These are phyloP conservation scores for Agapornis canus DNA, from an alignment of 2,797 vertebrate species.

Conservation along the genomic window DNA sequence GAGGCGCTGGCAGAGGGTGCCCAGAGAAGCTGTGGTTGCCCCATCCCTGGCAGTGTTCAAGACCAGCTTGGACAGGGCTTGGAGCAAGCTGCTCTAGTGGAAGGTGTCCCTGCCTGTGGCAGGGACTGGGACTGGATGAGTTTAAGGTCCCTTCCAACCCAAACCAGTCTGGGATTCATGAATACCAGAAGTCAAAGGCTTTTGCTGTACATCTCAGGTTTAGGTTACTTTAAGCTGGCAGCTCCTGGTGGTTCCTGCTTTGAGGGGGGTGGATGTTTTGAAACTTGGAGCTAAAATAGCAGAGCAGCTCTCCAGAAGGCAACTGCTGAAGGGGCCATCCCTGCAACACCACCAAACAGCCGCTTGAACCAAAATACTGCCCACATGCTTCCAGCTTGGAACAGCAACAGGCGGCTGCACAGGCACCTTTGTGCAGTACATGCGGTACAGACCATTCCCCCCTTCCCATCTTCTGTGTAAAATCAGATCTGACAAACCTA, in stretches of 20 bases:
- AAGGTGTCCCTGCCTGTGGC: neutral
- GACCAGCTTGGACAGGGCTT: neutral
- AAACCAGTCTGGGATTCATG: neutral
- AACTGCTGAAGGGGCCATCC: neutral
- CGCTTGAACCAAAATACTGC: neutral
- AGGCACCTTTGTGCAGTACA: fast-evolving
- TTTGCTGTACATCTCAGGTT: neutral
- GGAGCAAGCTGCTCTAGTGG: neutral
- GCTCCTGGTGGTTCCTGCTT: neutral
- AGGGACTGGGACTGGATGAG: neutral
- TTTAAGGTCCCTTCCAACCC: neutral
- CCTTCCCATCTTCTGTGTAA: neutral
- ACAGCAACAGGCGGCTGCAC: neutral
- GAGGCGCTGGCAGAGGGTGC: neutral
- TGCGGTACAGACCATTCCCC: fast-evolving
- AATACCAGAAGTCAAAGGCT: neutral
- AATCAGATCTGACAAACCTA: constrained; percentile 64
- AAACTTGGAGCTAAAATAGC: constrained; percentile 2
- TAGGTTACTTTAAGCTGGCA: neutral
- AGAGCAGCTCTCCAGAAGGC: neutral
- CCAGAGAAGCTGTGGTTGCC: neutral
- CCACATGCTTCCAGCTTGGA: neutral
- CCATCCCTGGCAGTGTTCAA: neutral
- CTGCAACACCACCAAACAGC: neutral
- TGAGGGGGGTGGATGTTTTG: neutral